These are phyloP conservation scores for Nansenia antarctica DNA, from an alignment of 2,113 vertebrate species.

Conservation along the genomic window DNA sequence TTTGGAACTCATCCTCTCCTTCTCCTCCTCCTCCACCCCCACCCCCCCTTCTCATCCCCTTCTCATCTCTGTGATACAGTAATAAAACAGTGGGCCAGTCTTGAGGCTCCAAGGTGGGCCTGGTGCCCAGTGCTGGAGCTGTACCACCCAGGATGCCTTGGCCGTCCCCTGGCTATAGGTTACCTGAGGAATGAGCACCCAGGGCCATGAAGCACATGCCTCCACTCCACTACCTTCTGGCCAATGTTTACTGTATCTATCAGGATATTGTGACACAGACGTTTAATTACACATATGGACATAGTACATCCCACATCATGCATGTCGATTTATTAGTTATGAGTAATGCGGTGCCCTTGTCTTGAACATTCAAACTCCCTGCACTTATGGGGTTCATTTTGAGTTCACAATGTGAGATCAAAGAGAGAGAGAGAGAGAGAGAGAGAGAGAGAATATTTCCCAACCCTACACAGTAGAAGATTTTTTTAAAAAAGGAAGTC, in stretches of 20 bases:
- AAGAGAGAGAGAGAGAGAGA: not conserved
- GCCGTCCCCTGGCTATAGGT: slow-evolving; percentile 16
- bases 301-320: not conserved
- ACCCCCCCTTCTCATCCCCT: not conserved
- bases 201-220: not conserved
- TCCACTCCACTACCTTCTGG: not conserved
- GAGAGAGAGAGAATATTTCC: not conserved
- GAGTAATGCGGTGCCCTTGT: not conserved
- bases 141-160: slow-evolving; percentile 47
- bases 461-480: not conserved
- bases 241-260: not conserved
- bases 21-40: not conserved
- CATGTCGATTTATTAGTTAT: not conserved
- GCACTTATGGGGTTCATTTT: not conserved
- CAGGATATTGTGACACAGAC: not conserved
- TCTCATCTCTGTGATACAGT: slow-evolving; percentile 27
- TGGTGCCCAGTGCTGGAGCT: slow-evolving; percentile 52
- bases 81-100: slow-evolving; percentile 46
- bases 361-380: not conserved
- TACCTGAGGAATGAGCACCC: not conserved
- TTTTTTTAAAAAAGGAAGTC: not conserved
- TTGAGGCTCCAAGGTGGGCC: slow-evolving; percentile 46
- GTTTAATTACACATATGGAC: not conserved
- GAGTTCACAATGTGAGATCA: not conserved
- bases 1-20: not conserved